A percentile compares a stretch with the other conserved stretches of the same genome.
These are phyloP conservation scores for Pangasianodon hypophthalmus DNA, from an alignment of 2,113 vertebrate species.

Conservation along the genomic window DNA sequence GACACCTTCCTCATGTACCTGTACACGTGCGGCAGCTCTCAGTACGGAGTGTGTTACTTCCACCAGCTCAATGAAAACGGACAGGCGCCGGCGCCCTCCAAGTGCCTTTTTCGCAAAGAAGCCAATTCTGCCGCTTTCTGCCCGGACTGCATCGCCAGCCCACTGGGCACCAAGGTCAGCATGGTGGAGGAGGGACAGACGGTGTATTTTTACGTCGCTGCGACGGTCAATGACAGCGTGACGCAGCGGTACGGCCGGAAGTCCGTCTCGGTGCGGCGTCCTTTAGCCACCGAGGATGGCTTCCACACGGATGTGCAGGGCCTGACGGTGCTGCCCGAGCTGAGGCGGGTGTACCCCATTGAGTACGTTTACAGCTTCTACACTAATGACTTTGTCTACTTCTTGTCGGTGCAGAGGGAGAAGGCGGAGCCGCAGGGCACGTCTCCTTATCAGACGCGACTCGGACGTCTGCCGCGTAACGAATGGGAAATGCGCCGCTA, in stretches of 20 bases:
- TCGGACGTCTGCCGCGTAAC: slow-evolving; percentile 75
- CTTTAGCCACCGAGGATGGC: slow-evolving; percentile 81
- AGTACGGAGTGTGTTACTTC: slow-evolving; percentile 84
- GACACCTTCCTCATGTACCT: slow-evolving; percentile 82
- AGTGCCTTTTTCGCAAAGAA: slow-evolving; percentile 79
- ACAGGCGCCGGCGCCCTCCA: slow-evolving; percentile 63
- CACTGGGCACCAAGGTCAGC: slow-evolving; percentile 83
- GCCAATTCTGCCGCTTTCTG: slow-evolving; percentile 77
- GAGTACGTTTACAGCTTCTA: slow-evolving; percentile 86
- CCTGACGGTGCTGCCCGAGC: slow-evolving; percentile 80
- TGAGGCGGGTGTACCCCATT: slow-evolving; percentile 79
- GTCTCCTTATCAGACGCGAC: slow-evolving; percentile 74
- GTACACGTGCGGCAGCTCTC: slow-evolving; percentile 85
- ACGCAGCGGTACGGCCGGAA: slow-evolving; percentile 79
- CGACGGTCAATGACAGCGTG: slow-evolving; percentile 79
- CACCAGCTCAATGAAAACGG: slow-evolving; percentile 74
- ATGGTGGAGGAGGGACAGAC: slow-evolving; percentile 80
- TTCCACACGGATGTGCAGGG: slow-evolving; percentile 76
- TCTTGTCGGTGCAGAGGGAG: slow-evolving; percentile 85
- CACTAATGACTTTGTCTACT: slow-evolving; percentile 81
- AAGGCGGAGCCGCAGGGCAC: slow-evolving; percentile 62
- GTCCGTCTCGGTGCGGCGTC: slow-evolving; percentile 84
- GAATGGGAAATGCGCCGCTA: slow-evolving; percentile 77
- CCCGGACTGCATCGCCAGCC: slow-evolving; percentile 89
- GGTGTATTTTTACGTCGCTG: slow-evolving; percentile 85